A percentile compares a stretch with the other conserved stretches of the same genome.
These are phyloP conservation scores for Meteorus sp. DNA, from an alignment of 1,140 invertebrate species.

Conservation along the genomic window DNA sequence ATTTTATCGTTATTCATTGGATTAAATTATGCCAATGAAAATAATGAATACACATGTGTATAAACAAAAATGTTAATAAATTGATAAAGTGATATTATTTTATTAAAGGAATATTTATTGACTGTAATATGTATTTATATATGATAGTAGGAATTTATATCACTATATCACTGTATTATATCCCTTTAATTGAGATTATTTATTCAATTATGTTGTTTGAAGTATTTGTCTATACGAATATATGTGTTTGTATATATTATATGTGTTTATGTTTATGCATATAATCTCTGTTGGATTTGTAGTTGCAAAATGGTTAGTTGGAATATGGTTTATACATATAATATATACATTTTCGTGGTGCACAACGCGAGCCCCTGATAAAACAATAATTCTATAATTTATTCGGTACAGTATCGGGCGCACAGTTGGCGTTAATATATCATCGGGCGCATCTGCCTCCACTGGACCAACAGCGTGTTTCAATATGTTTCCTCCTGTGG, in stretches of 20 bases:
- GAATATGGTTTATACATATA: conserved; percentile 23
- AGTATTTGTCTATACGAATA: not conserved
- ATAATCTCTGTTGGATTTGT: not conserved
- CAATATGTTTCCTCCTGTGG: conserved; percentile 47
- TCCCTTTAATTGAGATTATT: not conserved
- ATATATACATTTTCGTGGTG: conserved; percentile 15
- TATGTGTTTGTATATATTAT: not conserved
- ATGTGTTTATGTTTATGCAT: not conserved
- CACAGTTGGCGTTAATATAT: conserved; percentile 61
- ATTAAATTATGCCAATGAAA: too few relatives aligned
- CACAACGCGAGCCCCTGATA: conserved; percentile 46
- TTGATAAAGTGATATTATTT: too few relatives aligned
- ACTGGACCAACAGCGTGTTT: conserved; percentile 47
- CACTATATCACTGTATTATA: too few relatives aligned
- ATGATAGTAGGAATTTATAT: too few relatives aligned
- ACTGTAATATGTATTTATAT: too few relatives aligned
- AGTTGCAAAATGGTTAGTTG: conserved; percentile 17
- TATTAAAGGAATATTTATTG: too few relatives aligned
- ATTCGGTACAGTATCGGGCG: conserved; percentile 48
- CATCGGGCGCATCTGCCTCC: conserved; percentile 58
- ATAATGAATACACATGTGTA: too few relatives aligned
- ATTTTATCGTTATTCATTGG: too few relatives aligned
- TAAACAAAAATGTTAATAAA: too few relatives aligned
- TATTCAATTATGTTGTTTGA: conserved; percentile 24
- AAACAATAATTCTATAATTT: conserved; percentile 61